Evolutionary conservation across 2,797 vertebrate species (phyloP).

Genomic region (Parambassis ranga): DNA sequence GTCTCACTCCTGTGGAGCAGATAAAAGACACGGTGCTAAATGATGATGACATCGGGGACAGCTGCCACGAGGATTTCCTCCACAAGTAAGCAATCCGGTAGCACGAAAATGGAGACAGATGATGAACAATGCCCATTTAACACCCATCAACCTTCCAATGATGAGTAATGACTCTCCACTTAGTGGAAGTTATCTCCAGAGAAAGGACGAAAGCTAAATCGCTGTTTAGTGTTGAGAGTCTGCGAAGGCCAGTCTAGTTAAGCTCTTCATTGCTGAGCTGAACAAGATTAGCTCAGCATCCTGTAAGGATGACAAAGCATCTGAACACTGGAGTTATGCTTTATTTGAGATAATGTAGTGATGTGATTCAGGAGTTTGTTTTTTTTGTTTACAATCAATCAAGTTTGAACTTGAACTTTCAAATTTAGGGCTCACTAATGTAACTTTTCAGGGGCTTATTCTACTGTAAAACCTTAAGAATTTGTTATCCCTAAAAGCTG

Average conservation of each 20-base stretch:
- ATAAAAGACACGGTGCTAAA: constrained; percentile 94
- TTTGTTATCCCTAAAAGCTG: constrained; percentile 14
- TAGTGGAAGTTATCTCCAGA: constrained; percentile 44
- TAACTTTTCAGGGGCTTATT: neutral
- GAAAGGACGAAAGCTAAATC: constrained; percentile 32
- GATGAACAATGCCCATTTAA: constrained; percentile 64
- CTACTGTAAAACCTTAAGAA: neutral
- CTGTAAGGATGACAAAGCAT: constrained; percentile 34
- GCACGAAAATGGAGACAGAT: constrained; percentile 56
- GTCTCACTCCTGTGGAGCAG: constrained; percentile 73
- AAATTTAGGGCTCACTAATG: neutral
- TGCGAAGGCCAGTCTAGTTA: constrained; percentile 28
- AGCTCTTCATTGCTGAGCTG: constrained; percentile 7
- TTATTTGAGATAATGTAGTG: neutral
- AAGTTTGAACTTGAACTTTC: too few species aligned
- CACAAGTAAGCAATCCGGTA: constrained; percentile 87
- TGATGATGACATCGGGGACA: constrained; percentile 98
- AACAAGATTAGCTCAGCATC: constrained; percentile 19
- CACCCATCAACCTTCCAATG: constrained; percentile 58
- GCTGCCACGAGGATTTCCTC: constrained; percentile 96
- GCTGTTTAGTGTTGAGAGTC: constrained; percentile 21
- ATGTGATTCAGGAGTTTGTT: neutral
- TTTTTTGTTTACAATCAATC: neutral
- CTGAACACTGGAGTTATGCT: neutral
- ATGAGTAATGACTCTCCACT: constrained; percentile 63